Conservation (phyloP, 1,140 invertebrate genomes). For the Tetranychus cinnabarinus region DNA sequence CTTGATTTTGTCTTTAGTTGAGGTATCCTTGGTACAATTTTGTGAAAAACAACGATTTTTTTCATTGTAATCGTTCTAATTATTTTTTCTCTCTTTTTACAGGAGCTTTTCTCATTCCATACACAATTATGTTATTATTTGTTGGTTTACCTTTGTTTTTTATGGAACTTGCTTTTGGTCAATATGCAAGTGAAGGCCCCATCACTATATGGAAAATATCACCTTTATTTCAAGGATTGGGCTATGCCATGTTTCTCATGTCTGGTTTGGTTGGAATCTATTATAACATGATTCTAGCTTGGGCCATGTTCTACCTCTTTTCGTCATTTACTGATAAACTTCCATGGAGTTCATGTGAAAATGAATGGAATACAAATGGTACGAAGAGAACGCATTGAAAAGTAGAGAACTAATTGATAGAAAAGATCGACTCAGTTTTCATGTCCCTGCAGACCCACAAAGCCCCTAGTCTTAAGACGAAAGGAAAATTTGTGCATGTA, state of each 20-base stretch:
- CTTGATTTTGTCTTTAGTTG: neutral
- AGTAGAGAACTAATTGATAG: too few relatives aligned
- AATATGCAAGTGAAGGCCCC: slow-evolving; percentile 27
- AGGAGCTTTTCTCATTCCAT: slow-evolving; percentile 94
- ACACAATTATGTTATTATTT: slow-evolving; percentile 70
- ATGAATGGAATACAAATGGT: slow-evolving; percentile 23
- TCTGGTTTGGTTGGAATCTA: slow-evolving; percentile 26
- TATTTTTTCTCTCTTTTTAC: slow-evolving; percentile 7
- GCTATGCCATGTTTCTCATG: slow-evolving; percentile 19
- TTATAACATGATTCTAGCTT: slow-evolving; percentile 33
- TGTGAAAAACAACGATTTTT: neutral
- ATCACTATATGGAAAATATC: slow-evolving; percentile 32
- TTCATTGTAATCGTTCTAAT: slow-evolving; percentile 10
- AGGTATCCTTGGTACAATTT: neutral
- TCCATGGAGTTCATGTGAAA: slow-evolving; percentile 25
- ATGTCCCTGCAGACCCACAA: too few relatives aligned
- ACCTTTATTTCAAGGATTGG: slow-evolving; percentile 30
- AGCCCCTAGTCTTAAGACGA: too few relatives aligned
- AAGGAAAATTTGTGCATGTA: too few relatives aligned
- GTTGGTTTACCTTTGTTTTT: slow-evolving; percentile 80
- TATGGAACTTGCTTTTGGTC: slow-evolving; percentile 34
- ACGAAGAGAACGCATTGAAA: neutral
- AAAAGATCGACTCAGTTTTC: too few relatives aligned
- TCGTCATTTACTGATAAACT: slow-evolving; percentile 21
- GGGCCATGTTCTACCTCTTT: slow-evolving; percentile 27